Evolutionary conservation across 2,888 invertebrate species (phyloP), one percentile per base, ranked within the genome.

Genomic region (Hoplodrina ambigua): DNA sequence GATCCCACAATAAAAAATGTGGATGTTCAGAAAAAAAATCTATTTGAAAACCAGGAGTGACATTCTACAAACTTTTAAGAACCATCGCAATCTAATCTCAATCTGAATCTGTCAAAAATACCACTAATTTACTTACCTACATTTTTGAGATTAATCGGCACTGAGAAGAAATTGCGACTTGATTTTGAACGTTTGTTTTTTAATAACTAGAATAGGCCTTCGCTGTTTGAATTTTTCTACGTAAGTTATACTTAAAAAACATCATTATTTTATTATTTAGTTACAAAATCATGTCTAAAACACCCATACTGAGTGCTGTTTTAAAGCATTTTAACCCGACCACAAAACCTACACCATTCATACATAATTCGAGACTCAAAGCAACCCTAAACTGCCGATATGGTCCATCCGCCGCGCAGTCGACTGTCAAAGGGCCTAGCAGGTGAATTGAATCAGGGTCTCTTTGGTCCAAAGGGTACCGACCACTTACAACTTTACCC

Each of bases 371-470:
- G 59, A 72, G 67, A 63, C 54, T 78, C 78, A 81, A 83, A 81
- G 83, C 67, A 86, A 81, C 85, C 87, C 81, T 83, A 81, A 87
- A 85, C 88, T 86, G 81, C 79, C 88, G 87, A 90, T 89, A 88
- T 82, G 84, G 84, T 86, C 84, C 84, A 78, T 82, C 81, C 68
- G 78, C 77, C 78, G 69, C 57, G 59, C 75, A 66, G 69, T 50
- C 64, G 78, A 54, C 85, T 78, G 86, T 91, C 91, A 93, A 92
- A 91, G 91, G 89, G 85, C 55, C 71, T 55, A 67, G 69, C 91
- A 92, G 93, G 92, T 92, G 92, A 92, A 93, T 94, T 91, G 89
- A 92, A 93, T 93, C 89, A 91, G 84, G 86, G 86, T 86, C 89
- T 87, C 89, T 87, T 85, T 87, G 88, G 85, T 85, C 90, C 89